phyloP scores from a whole-genome alignment of 2,797 vertebrate genomes.

The Sciaenops ocellatus region DNA sequence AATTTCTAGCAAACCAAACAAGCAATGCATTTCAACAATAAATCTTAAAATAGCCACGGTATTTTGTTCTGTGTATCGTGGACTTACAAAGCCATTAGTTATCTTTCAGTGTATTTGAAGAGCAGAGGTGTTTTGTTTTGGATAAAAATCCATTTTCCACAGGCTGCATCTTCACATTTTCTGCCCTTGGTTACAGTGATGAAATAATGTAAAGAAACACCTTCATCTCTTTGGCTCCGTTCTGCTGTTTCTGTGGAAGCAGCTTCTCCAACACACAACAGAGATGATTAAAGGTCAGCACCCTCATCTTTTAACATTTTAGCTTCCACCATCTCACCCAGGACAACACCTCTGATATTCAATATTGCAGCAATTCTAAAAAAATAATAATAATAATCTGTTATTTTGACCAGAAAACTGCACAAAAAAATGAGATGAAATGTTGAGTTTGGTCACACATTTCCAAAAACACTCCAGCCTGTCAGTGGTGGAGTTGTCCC shows the following conservation, averaged over 20 bases:
- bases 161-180: constrained; percentile 15
- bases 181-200: constrained; percentile 23
- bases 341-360: constrained; percentile 18
- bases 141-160: constrained; percentile 3
- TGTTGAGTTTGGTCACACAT: neutral
- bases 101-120: neutral
- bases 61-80: neutral
- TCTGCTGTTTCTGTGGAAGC: constrained; percentile 29
- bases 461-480: constrained; percentile 8
- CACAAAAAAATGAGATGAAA: neutral
- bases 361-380: neutral
- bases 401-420: constrained; percentile 9
- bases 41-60: neutral
- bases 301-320: constrained; percentile 35
- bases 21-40: neutral
- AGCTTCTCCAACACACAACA: constrained; percentile 36
- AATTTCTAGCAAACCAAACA: neutral
- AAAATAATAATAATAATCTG: neutral
- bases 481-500: constrained; percentile 33
- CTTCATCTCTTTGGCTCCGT: constrained; percentile 27
- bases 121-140: neutral
- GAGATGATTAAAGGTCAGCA: constrained; percentile 46
- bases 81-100: neutral
- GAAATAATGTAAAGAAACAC: constrained; percentile 26
- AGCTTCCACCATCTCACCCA: constrained; percentile 11